phyloP scores from a whole-genome alignment of 2,888 invertebrate genomes.

The Myathropa florea region DNA sequence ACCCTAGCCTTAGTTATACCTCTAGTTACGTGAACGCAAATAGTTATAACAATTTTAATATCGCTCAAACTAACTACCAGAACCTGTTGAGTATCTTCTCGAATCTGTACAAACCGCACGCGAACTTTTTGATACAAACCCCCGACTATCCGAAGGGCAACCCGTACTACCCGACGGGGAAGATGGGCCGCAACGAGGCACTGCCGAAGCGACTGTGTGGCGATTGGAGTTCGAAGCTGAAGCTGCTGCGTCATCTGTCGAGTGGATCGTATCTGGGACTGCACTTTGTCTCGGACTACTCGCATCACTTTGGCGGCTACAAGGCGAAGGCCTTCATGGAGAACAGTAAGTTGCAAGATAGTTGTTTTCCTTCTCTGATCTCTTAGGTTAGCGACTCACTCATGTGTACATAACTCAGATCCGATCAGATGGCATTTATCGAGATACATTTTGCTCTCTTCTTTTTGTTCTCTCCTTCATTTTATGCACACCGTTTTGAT shows the following conservation, averaged over 20 bases:
- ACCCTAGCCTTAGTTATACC: slow-evolving; percentile 69
- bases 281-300: slow-evolving; percentile 89
- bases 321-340: slow-evolving; percentile 87
- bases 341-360: slow-evolving; percentile 84
- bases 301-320: slow-evolving; percentile 88
- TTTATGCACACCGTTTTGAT: slow-evolving; percentile 28
- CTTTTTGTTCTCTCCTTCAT: slow-evolving; percentile 35
- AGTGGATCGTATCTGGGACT: slow-evolving; percentile 84
- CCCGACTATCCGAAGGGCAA: slow-evolving; percentile 76
- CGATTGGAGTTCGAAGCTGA: slow-evolving; percentile 90
- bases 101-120: slow-evolving; percentile 75
- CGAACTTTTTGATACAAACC: slow-evolving; percentile 76
- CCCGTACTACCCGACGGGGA: slow-evolving; percentile 72
- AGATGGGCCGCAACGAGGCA: slow-evolving; percentile 57
- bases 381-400: background rate
- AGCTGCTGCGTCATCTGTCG: slow-evolving; percentile 86
- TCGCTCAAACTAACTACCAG: slow-evolving; percentile 75
- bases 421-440: background rate
- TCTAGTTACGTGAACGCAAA: slow-evolving; percentile 72
- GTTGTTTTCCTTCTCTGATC: slow-evolving; percentile 14
- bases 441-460: background rate
- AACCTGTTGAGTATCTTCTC: slow-evolving; percentile 75
- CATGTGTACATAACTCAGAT: slow-evolving; percentile 5
- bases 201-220: slow-evolving; percentile 85
- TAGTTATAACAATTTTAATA: slow-evolving; percentile 74